Evolutionary conservation across 2,113 vertebrate species (phyloP).

Genomic region (Trichechus manatus): DNA sequence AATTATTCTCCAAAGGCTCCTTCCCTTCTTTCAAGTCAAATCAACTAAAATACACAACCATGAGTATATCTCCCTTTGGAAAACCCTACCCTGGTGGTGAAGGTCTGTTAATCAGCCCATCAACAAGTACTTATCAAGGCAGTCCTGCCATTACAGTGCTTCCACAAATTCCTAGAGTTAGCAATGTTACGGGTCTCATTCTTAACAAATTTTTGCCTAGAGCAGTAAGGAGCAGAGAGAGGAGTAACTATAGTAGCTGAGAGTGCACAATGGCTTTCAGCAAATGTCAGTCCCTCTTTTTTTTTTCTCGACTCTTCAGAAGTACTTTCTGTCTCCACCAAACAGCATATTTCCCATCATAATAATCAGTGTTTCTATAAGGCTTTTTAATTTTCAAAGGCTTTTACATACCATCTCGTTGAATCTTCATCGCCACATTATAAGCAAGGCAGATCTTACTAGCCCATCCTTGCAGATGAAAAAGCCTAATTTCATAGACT

Average conservation of each 20-base stretch:
- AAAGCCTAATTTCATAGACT: not conserved
- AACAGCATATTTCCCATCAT: not conserved
- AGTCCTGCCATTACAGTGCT: not conserved
- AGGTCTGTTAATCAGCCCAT: not conserved
- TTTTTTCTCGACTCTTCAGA: not conserved
- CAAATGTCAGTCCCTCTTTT: not conserved
- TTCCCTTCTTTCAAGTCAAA: not conserved
- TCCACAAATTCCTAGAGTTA: not conserved
- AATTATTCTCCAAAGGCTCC: not conserved
- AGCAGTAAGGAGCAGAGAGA: not conserved
- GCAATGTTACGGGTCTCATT: not conserved
- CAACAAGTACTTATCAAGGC: not conserved
- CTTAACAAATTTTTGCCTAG: not conserved
- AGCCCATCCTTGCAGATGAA: not conserved
- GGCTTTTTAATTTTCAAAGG: not conserved
- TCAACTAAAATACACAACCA: not conserved
- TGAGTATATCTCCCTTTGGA: not conserved
- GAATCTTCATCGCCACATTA: not conserved
- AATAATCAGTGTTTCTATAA: not conserved
- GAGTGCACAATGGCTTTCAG: not conserved
- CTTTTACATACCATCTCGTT: not conserved
- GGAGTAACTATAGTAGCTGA: not conserved
- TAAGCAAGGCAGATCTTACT: not conserved
- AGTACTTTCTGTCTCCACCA: not conserved
- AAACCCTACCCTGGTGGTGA: not conserved